Percentiles rank a stretch among this genome's conserved stretches.
These are phyloP conservation scores for Chrysolina americana DNA, from an alignment of 2,888 invertebrate genomes.

Conservation along the genomic window DNA sequence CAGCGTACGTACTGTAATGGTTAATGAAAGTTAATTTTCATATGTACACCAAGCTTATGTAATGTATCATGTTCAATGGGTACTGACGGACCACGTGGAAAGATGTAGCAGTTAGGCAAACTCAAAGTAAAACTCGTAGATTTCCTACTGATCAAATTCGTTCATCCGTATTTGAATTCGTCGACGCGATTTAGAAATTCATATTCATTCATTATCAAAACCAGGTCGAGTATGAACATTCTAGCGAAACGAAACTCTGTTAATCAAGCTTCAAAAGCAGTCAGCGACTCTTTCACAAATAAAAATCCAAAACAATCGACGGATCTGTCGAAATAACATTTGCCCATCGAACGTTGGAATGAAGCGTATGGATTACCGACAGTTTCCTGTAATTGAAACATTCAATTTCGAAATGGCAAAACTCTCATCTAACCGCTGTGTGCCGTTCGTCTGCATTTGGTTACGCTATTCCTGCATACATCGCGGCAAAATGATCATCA, in stretches of 20 bases:
- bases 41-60: too few relatives aligned
- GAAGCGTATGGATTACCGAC: slow-evolving; percentile 42
- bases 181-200: not conserved
- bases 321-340: slow-evolving; percentile 50
- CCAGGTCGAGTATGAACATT: slow-evolving; percentile 1
- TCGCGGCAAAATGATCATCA: slow-evolving; percentile 9
- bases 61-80: too few relatives aligned
- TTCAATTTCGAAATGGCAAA: slow-evolving; percentile 51
- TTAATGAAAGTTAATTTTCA: too few relatives aligned
- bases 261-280: slow-evolving; percentile 30
- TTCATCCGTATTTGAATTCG: not conserved
- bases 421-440: slow-evolving; percentile 39
- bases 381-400: slow-evolving; percentile 53
- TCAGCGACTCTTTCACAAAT: slow-evolving; percentile 10
- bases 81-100: too few relatives aligned
- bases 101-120: too few relatives aligned
- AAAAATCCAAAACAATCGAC: slow-evolving; percentile 46
- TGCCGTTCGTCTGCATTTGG: not conserved
- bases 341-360: slow-evolving; percentile 39
- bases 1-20: too few relatives aligned
- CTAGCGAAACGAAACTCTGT: slow-evolving; percentile 13
- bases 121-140: too few relatives aligned
- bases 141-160: not conserved
- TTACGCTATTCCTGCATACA: slow-evolving; percentile 1
- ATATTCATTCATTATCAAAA: slow-evolving; percentile 19